A percentile compares a stretch with the other conserved stretches of the same genome.
Evolutionary conservation across 2,888 invertebrate genomes (phyloP).

Genomic region (Pheosia gnoma): DNA sequence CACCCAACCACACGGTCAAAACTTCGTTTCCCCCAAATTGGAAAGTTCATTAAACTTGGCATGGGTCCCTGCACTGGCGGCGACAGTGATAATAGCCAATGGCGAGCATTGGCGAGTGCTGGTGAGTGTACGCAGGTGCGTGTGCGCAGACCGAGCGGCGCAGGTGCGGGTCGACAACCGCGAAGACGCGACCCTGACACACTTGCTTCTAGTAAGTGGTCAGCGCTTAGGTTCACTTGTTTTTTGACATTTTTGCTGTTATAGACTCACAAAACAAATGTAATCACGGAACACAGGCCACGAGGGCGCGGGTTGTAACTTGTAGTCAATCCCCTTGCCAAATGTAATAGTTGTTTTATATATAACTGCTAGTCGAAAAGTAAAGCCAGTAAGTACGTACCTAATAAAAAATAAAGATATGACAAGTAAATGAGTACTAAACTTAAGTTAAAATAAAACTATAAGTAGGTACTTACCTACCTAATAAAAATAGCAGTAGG

Average conservation of each 20-base stretch:
- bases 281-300: too few relatives aligned
- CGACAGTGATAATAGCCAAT: neutral
- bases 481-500: too few relatives aligned
- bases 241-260: neutral
- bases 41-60: neutral
- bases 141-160: constrained; percentile 7
- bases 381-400: too few relatives aligned
- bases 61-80: neutral
- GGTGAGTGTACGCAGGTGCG: neutral
- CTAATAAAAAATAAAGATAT: too few relatives aligned
- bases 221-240: constrained; percentile 11
- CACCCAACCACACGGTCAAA: neutral
- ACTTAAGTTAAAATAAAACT: too few relatives aligned
- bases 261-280: too few relatives aligned
- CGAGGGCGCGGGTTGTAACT: too few relatives aligned
- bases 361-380: too few relatives aligned
- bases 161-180: constrained; percentile 29
- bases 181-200: constrained; percentile 20
- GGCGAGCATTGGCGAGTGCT: neutral
- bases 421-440: too few relatives aligned
- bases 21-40: neutral
- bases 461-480: too few relatives aligned
- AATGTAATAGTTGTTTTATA: too few relatives aligned
- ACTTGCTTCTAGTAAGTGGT: constrained; percentile 10
- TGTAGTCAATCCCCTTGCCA: too few relatives aligned